A percentile compares a stretch with the other conserved stretches of the same genome.
Evolutionary conservation across 2,797 vertebrate species (phyloP).

Genomic region (Macrochelys suwanniensis): DNA sequence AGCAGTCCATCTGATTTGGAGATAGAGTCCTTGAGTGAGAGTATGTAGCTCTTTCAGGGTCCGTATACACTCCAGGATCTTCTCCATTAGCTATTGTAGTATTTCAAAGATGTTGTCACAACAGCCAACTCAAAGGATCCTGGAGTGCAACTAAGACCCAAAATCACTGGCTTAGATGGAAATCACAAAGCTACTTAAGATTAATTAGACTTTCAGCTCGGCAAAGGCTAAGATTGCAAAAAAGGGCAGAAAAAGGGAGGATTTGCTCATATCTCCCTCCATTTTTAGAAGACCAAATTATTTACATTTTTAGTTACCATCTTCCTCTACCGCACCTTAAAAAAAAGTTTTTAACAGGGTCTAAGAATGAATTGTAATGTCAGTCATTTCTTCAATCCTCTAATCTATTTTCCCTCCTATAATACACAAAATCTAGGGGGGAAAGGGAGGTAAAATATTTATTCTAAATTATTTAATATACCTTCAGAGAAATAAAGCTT

Average conservation of each 20-base stretch:
- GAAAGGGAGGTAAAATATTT: rapidly evolving
- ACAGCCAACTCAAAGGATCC: background rate
- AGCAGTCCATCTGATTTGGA: background rate
- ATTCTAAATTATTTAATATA: slow-evolving; percentile 50
- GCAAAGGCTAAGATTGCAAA: background rate
- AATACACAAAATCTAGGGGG: rapidly evolving
- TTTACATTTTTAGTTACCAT: background rate
- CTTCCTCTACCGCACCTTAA: background rate
- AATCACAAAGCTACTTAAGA: background rate
- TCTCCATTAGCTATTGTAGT: background rate
- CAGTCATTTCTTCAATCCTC: background rate
- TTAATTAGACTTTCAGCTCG: background rate
- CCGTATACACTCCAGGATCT: no score
- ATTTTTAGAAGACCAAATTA: background rate
- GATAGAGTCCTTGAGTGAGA: background rate
- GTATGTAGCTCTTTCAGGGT: background rate
- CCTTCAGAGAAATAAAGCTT: slow-evolving; percentile 95
- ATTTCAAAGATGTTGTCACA: background rate
- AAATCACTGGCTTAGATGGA: background rate
- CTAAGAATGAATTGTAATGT: background rate
- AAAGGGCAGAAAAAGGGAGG: background rate
- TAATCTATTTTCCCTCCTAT: background rate
- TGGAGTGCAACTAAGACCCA: background rate
- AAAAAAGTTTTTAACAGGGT: background rate
- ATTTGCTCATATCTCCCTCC: background rate